A percentile compares a stretch with the other conserved stretches of the same genome.
Conservation (phyloP, 2,113 vertebrate genomes). For the Carlito syrichta region DNA sequence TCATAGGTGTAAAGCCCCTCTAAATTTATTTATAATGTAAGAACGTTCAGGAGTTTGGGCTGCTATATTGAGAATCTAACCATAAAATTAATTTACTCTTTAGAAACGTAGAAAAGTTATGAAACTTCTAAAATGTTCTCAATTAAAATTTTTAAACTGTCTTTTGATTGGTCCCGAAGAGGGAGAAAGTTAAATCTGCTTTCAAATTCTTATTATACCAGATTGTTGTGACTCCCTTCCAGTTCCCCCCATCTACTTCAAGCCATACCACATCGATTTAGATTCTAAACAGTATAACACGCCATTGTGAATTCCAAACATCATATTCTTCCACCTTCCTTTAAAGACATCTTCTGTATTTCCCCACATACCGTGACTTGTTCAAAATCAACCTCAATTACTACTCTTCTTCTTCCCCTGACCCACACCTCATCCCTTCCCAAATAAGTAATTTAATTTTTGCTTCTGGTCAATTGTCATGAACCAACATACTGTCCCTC, state of each 20-base stretch:
- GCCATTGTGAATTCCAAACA: background rate
- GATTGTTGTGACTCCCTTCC: background rate
- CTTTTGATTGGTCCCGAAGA: background rate
- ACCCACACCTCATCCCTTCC: background rate
- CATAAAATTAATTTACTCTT: background rate
- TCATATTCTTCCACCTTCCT: background rate
- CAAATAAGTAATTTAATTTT: background rate
- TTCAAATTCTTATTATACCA: background rate
- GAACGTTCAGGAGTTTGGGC: background rate
- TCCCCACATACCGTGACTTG: background rate
- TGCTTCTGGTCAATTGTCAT: background rate
- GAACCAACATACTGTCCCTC: background rate
- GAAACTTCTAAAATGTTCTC: background rate
- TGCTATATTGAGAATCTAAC: background rate
- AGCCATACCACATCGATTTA: background rate
- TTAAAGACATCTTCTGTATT: background rate
- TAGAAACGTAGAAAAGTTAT: background rate
- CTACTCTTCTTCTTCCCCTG: background rate
- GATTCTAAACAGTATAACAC: background rate
- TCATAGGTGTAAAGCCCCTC: background rate
- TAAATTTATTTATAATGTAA: background rate
- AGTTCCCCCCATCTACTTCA: background rate
- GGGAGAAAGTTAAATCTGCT: background rate
- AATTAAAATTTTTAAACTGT: background rate
- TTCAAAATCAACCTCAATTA: background rate